Conservation (phyloP, 2,888 invertebrate species). For the Trichogramma dendrolimi region DNA sequence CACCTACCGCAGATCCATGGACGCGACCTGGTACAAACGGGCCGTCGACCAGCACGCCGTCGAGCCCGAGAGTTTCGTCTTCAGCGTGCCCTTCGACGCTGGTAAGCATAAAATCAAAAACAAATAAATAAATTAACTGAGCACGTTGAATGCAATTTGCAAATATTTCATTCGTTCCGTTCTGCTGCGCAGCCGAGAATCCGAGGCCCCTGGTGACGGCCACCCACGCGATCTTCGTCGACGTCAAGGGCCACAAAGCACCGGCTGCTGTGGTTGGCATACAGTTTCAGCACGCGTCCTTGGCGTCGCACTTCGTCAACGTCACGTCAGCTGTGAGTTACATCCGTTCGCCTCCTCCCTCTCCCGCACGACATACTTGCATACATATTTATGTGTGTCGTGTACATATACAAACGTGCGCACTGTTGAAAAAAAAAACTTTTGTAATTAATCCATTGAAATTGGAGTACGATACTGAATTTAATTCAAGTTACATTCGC, state of each 20-base stretch:
- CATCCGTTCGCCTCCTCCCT: background rate
- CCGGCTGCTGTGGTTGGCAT: slow-evolving; percentile 90
- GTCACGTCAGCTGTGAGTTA: slow-evolving; percentile 75
- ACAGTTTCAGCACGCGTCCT: slow-evolving; percentile 78
- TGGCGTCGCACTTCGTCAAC: slow-evolving; percentile 81
- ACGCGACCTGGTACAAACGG: slow-evolving; percentile 85
- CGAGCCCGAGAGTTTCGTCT: slow-evolving; percentile 86
- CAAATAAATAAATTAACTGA: background rate
- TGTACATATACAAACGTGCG: background rate
- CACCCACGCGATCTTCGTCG: slow-evolving; percentile 86
- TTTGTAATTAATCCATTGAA: background rate
- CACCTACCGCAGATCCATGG: slow-evolving; percentile 74
- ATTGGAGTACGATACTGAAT: slow-evolving; percentile 4
- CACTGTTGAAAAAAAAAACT: too few species aligned
- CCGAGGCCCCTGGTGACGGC: slow-evolving; percentile 72
- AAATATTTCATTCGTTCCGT: background rate
- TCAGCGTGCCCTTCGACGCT: slow-evolving; percentile 78
- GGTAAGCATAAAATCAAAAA: slow-evolving; percentile 45
- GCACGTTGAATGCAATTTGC: background rate
- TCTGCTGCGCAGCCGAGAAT: slow-evolving; percentile 47
- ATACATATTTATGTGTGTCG: background rate
- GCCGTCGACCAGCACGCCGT: slow-evolving; percentile 85
- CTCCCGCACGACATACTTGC: background rate
- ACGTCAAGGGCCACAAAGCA: slow-evolving; percentile 76
- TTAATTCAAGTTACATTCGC: too few species aligned